phyloP scores from a whole-genome alignment of 2,888 invertebrate genomes.

The Ormyrus rosae region DNA sequence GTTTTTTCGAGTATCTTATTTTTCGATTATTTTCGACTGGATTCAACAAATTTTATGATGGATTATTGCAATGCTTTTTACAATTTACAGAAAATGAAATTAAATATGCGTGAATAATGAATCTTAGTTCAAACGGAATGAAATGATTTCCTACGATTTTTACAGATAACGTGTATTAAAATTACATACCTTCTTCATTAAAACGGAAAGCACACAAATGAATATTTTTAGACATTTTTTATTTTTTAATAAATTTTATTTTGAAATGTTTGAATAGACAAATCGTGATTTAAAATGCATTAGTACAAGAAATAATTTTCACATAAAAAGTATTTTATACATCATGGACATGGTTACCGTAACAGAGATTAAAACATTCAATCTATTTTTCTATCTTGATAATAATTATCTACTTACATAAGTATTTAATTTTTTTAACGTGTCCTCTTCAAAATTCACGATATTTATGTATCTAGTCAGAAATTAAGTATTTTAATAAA shows the following conservation, averaged over 20 bases:
- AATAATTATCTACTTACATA: slow-evolving; percentile 3
- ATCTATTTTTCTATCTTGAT: background rate
- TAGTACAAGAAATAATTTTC: slow-evolving; percentile 9
- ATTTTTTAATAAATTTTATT: background rate
- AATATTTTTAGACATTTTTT: background rate
- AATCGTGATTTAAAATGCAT: slow-evolving; percentile 25
- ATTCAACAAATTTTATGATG: background rate
- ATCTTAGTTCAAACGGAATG: background rate
- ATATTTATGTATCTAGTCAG: background rate
- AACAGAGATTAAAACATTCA: background rate
- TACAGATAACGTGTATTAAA: background rate
- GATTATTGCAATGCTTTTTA: slow-evolving; percentile 8
- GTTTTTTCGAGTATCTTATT: too few relatives aligned
- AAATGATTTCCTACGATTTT: slow-evolving; percentile 14
- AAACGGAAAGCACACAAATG: slow-evolving; percentile 1
- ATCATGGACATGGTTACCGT: background rate
- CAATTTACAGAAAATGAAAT: background rate
- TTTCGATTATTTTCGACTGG: too few relatives aligned
- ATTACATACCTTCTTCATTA: slow-evolving; percentile 24
- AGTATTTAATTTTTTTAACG: background rate
- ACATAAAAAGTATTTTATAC: background rate
- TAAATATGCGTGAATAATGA: background rate
- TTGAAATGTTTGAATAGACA: background rate
- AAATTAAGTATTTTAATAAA: background rate
- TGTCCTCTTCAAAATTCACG: slow-evolving; percentile 30